A percentile compares a stretch with the other conserved stretches of the same genome.
Evolutionary conservation across 2,888 invertebrate species (phyloP).

Genomic region (Tetramorium bicarinatum): DNA sequence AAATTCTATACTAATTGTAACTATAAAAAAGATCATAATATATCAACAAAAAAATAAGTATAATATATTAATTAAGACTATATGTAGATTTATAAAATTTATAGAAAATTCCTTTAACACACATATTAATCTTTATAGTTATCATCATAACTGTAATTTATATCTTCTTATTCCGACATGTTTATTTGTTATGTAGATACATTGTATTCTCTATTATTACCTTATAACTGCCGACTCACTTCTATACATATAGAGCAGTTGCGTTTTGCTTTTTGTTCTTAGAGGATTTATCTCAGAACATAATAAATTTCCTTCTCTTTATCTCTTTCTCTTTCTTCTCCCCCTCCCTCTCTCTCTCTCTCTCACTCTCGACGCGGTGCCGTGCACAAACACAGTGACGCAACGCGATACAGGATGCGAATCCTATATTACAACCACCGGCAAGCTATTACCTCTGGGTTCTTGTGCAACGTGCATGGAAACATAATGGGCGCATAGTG

Average conservation of each 20-base stretch:
- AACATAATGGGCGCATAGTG: slow-evolving; percentile 82
- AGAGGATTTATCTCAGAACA: slow-evolving; percentile 46
- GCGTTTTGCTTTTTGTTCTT: slow-evolving; percentile 56
- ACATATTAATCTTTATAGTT: slow-evolving; percentile 22
- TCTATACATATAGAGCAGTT: slow-evolving; percentile 17
- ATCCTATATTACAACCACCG: slow-evolving; percentile 73
- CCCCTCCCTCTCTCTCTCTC: background rate
- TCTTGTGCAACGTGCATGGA: slow-evolving; percentile 78
- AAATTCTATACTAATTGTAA: background rate
- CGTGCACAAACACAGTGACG: slow-evolving; percentile 57
- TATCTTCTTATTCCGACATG: slow-evolving; percentile 45
- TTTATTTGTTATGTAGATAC: slow-evolving; percentile 52
- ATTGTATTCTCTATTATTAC: slow-evolving; percentile 50
- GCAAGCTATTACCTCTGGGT: slow-evolving; percentile 71
- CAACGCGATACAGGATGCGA: slow-evolving; percentile 70
- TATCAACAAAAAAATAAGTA: background rate
- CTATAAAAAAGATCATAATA: background rate
- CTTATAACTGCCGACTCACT: slow-evolving; percentile 55
- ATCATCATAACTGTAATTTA: slow-evolving; percentile 32
- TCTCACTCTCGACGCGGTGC: slow-evolving; percentile 39
- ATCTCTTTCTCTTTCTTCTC: background rate
- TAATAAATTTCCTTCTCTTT: slow-evolving; percentile 55
- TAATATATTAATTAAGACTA: background rate
- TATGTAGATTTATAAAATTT: background rate
- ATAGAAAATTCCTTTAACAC: background rate